These are phyloP conservation scores for Nothocercus julius DNA, from an alignment of 2,113 vertebrate species.

Conservation along the genomic window DNA sequence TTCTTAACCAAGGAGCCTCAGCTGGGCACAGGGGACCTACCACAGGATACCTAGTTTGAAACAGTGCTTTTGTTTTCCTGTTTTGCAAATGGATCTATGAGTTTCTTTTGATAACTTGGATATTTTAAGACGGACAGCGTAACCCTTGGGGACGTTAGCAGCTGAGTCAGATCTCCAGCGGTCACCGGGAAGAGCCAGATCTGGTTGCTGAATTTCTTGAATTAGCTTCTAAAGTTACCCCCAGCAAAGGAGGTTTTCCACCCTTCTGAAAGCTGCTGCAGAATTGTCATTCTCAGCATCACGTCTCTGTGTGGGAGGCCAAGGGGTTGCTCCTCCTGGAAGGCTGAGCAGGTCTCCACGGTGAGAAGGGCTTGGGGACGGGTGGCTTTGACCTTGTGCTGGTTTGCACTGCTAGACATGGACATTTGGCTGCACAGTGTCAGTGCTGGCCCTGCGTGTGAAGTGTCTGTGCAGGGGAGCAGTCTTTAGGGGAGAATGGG, in stretches of 20 bases:
- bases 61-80: neutral
- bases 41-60: neutral
- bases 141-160: neutral
- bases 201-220: neutral
- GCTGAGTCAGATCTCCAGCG: neutral
- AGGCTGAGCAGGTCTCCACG: neutral
- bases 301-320: neutral
- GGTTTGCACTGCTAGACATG: neutral
- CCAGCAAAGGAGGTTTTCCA: neutral
- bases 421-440: neutral
- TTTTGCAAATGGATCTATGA: neutral
- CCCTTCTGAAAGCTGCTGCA: neutral
- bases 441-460: neutral
- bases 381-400: neutral
- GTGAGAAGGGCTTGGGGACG: neutral
- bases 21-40: neutral
- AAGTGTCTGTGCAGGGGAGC: neutral
- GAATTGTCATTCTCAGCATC: neutral
- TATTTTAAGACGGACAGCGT: neutral
- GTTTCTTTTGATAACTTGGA: neutral
- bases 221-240: neutral
- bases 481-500: neutral
- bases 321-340: neutral
- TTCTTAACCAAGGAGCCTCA: rapidly evolving
- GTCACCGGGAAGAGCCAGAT: neutral